Evolutionary conservation across 2,797 vertebrate genomes (phyloP).

Genomic region (Neopelma chrysocephalum): DNA sequence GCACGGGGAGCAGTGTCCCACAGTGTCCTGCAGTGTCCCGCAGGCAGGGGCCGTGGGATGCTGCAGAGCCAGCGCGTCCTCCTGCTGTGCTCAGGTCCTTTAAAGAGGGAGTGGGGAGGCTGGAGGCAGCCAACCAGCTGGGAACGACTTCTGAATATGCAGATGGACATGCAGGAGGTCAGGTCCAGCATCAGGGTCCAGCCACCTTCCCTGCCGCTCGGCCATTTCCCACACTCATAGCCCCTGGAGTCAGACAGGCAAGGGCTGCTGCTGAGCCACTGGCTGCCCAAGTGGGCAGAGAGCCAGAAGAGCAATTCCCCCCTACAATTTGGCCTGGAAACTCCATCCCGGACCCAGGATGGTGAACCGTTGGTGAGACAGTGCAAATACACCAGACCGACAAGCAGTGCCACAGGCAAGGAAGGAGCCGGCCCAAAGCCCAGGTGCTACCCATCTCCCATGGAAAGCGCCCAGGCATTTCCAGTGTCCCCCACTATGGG

Average conservation of each 20-base stretch:
- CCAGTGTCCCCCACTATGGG: accelerated
- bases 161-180: slow-evolving; percentile 47
- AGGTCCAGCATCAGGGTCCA: neutral
- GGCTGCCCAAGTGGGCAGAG: neutral
- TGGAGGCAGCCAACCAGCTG: slow-evolving; percentile 67
- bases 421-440: neutral
- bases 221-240: accelerated
- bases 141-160: slow-evolving; percentile 75
- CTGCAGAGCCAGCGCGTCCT: neutral
- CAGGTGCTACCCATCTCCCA: neutral
- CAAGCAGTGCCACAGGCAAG: neutral
- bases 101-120: slow-evolving; percentile 54
- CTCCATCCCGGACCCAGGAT: neutral
- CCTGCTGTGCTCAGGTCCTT: neutral
- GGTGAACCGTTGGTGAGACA: neutral
- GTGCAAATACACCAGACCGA: neutral
- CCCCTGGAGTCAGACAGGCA: neutral
- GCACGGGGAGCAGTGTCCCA: neutral
- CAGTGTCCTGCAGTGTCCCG: neutral
- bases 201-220: neutral
- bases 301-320: neutral
- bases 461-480: neutral
- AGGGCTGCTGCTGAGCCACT: accelerated
- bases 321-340: neutral
- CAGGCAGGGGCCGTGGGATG: neutral